phyloP scores from a whole-genome alignment of 2,888 invertebrate species.

The Agrochola macilenta region DNA sequence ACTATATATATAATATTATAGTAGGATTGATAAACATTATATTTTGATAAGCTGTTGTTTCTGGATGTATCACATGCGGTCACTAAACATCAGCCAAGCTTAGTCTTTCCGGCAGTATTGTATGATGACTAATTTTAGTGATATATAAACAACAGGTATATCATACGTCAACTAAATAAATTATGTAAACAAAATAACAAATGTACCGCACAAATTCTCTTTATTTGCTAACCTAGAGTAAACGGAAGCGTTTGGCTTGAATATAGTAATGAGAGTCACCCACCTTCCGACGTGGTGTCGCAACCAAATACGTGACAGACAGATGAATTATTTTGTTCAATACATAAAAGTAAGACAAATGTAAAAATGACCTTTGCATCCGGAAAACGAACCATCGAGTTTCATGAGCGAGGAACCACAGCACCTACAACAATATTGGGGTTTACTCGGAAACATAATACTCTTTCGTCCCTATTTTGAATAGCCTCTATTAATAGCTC shows the following conservation, averaged over 20 bases:
- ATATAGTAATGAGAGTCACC: slow-evolving; percentile 30
- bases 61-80: too few relatives aligned
- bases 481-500: not conserved
- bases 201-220: slow-evolving; percentile 13
- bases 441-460: not conserved
- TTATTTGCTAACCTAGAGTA: not conserved
- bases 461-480: not conserved
- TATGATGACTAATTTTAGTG: not conserved
- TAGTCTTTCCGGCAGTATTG: not conserved
- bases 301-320: slow-evolving; percentile 29
- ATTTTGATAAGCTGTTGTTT: too few relatives aligned
- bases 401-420: not conserved
- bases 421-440: not conserved
- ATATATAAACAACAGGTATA: not conserved
- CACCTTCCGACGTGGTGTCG: slow-evolving; percentile 17
- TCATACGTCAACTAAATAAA: not conserved
- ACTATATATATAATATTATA: too few relatives aligned
- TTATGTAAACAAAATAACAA: slow-evolving; percentile 6
- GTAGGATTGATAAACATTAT: too few relatives aligned
- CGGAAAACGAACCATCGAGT: slow-evolving; percentile 2
- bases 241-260: slow-evolving; percentile 15
- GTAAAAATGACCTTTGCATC: not conserved
- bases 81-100: not conserved
- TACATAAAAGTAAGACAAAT: slow-evolving; percentile 10
- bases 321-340: slow-evolving; percentile 16